Evolutionary conservation across 2,888 invertebrate genomes (phyloP).

Genomic region (Cryptocheilus praepositus): DNA sequence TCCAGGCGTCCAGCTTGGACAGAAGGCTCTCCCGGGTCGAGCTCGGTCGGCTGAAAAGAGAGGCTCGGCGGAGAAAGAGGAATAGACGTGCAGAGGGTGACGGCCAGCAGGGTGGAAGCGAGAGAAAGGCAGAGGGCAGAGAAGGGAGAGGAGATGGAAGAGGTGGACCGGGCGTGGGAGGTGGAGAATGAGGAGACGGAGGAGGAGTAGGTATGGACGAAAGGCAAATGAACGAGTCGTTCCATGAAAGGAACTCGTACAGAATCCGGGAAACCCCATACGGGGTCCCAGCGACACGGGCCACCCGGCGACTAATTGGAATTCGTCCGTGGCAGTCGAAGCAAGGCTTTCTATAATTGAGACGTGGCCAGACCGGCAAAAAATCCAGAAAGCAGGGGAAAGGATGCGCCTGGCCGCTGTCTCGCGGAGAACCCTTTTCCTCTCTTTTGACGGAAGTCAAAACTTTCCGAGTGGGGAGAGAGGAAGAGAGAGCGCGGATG

Average conservation of each 20-base stretch:
- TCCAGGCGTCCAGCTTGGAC: constrained; percentile 59
- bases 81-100: constrained; percentile 43
- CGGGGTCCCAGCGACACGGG: constrained; percentile 69
- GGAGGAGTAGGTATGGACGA: constrained; percentile 62
- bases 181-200: constrained; percentile 39
- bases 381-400: constrained; percentile 66
- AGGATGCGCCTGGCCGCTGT: constrained; percentile 61
- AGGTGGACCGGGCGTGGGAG: constrained; percentile 30
- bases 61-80: constrained; percentile 42
- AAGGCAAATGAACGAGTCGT: constrained; percentile 73
- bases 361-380: constrained; percentile 72
- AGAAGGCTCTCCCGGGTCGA: constrained; percentile 47
- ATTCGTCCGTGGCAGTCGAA: constrained; percentile 74
- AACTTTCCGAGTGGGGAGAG: constrained; percentile 48
- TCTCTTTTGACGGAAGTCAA: constrained; percentile 52
- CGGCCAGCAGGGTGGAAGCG: constrained; percentile 21
- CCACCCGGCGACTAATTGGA: constrained; percentile 74
- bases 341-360: constrained; percentile 75
- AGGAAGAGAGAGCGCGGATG: constrained; percentile 20
- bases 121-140: constrained; percentile 31
- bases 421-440: constrained; percentile 58
- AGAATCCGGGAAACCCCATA: constrained; percentile 74
- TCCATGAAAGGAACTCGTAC: constrained; percentile 74
- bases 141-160: constrained; percentile 18
- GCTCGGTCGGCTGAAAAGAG: constrained; percentile 12